A percentile compares a stretch with the other conserved stretches of the same genome.
Conservation (phyloP, 1,140 invertebrate species). For the Caenorhabditis remanei region DNA sequence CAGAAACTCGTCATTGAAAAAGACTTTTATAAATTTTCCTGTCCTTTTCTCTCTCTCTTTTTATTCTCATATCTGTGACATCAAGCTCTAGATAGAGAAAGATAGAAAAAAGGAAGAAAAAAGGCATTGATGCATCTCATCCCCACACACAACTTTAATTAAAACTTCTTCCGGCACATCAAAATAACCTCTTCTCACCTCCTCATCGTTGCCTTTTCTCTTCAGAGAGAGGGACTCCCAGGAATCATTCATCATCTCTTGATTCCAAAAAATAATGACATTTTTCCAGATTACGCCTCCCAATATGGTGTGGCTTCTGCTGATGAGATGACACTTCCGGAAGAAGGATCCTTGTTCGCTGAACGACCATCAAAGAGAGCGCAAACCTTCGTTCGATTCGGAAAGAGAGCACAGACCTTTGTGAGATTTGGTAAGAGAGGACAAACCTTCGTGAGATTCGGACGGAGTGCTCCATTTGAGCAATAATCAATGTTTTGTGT, state of each 20-base stretch:
- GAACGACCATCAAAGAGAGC: conserved; percentile 64
- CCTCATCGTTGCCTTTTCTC: neutral
- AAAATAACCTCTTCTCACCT: conserved; percentile 21
- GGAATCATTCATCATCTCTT: conserved; percentile 35
- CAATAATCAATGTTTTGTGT: conserved; percentile 2
- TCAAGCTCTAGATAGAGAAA: neutral
- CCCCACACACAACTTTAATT: conserved; percentile 43
- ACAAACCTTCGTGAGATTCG: conserved; percentile 59
- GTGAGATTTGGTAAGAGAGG: conserved; percentile 64
- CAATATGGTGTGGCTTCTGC: conserved; percentile 30
- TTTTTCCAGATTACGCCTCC: conserved; percentile 42
- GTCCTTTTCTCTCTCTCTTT: neutral
- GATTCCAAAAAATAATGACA: neutral
- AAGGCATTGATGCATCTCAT: conserved; percentile 32
- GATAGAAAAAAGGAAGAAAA: conserved; percentile 20
- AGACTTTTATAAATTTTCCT: neutral
- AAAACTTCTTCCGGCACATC: conserved; percentile 42
- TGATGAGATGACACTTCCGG: conserved; percentile 31
- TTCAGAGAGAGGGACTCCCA: neutral
- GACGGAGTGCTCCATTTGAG: conserved; percentile 46
- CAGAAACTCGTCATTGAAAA: neutral
- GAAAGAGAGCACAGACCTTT: conserved; percentile 71
- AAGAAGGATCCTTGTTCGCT: conserved; percentile 23
- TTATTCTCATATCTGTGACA: conserved; percentile 33
- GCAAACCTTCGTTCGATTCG: conserved; percentile 74